Percentiles rank a stretch among this genome's conserved stretches.
Evolutionary conservation across 2,113 vertebrate species (phyloP).

Genomic region (Megaceryle torquata): DNA sequence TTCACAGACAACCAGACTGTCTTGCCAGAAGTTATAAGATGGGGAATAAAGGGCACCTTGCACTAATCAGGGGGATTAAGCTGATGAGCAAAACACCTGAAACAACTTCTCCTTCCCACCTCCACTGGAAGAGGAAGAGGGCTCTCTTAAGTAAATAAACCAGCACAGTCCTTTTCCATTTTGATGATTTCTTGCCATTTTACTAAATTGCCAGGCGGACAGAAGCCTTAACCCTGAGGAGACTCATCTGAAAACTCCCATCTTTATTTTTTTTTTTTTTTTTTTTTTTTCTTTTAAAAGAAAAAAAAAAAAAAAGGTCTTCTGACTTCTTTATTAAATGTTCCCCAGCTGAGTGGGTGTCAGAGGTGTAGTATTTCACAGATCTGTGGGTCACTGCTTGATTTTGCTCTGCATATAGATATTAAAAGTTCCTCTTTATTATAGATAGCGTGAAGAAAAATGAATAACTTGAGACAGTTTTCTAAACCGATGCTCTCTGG

Average conservation of each 20-base stretch:
- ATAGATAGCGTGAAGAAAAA: constrained; percentile 5
- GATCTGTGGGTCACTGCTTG: constrained; percentile 24
- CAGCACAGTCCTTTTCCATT: constrained; percentile 50
- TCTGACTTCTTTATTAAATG: constrained; percentile 23
- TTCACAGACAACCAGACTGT: not conserved
- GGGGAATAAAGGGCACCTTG: constrained; percentile 50
- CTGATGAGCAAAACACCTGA: constrained; percentile 67
- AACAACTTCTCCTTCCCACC: constrained; percentile 71
- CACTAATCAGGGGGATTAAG: constrained; percentile 44
- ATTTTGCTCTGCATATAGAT: constrained; percentile 29
- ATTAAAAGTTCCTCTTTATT: constrained; percentile 45
- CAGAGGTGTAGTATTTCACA: constrained; percentile 20
- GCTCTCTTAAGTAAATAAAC: constrained; percentile 69
- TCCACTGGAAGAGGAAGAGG: constrained; percentile 54
- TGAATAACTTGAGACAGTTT: not conserved
- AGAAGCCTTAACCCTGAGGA: constrained; percentile 45
- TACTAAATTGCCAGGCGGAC: constrained; percentile 41
- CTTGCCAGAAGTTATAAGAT: not conserved
- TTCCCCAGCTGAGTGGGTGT: not conserved
- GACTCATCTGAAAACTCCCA: constrained; percentile 18
- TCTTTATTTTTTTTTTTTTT: not conserved
- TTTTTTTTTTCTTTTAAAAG: not conserved
- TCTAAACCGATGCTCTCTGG: constrained; percentile 18
- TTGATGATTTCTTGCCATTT: constrained; percentile 51
- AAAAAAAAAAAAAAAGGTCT: not conserved